Evolutionary conservation across 2,113 vertebrate species (phyloP), one percentile per base, ranked within the genome.

Genomic region (Zingel zingel): DNA sequence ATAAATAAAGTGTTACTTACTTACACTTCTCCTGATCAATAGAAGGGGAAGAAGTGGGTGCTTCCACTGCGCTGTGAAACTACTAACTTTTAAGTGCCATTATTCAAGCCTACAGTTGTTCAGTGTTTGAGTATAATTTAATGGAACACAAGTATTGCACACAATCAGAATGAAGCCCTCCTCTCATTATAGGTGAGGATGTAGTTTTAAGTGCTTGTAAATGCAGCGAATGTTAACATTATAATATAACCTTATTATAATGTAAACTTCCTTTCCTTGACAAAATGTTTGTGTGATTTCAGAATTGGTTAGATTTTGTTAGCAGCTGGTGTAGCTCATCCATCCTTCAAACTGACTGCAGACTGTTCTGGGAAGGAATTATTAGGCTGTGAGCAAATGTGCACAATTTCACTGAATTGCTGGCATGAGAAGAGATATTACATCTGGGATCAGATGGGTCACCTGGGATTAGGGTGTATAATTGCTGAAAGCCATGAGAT

Each of bases 401-500:
- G 47, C 45, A 25, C 6, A 21, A 36, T 71, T 54, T 54, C 12
- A n/a, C 56, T 47, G 25, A 48, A 68, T 57, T 58, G n/a, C 70
- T 74, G 69, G 27, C 48, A 75, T 27, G 43, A 75, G 43, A 30
- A 39, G 53, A 30, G 39, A 69, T 43, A 74, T 43, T 57, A 62
- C 57, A 64, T 58, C 48, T 57, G 64, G 36, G 70, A 69, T 74
- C 27, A 18, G 8, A n/a, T 21, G 12, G 18, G 70, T 69, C 71
- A 43, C 53, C 65, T 79, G 58, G 64, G 76, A 79, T 79, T 58
- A 47, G 18, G n/a, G 64, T 39, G 76, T 74, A 50, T 68, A 69
- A 69, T 63, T 74, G 71, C 64, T 43, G 13, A 50, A 69, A 63
- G 48, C 63, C 43, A 57, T 3, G 27, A 68, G 57, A 74, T 74